Base-by-base conservation (phyloP, 2,797 vertebrate genomes). In the Falco naumanni region DNA sequence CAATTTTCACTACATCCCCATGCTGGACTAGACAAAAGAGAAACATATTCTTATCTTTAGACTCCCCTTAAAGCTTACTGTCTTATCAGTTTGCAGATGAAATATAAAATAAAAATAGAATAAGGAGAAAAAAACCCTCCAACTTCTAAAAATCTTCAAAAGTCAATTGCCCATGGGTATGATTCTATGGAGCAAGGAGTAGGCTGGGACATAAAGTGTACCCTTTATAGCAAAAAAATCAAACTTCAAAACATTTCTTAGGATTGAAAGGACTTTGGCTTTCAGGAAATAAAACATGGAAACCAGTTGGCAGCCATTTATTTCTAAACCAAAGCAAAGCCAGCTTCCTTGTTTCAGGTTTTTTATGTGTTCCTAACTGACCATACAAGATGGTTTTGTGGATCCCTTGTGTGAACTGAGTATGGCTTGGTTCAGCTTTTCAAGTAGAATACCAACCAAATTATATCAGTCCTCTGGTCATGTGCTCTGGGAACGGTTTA, bases 291-390 rank as follows among this genome's bases (percentile, higher is more conserved):
- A 54, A 66, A 84, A 60, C 5, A 51, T 28, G 20, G 87, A 78
- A 71, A 12, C 1, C 2, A 10, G 2, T 18, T 45, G 22, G 1
- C 7, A 74, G 4, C 1, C 9, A 37, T 43, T 61, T 87, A 14
- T 12, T 91, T 84, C 84, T 59, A 78, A 82, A 11, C 66, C 4
- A 59, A 71, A 72, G 7, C 2, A 54, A 47, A 84, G 51, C 7
- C 2, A n/a, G 15, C 31, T 39, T 63, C 15, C 34, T 51, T n/a
- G 9, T 59, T 78, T 64, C 50, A 22, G 5, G 2, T 5, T 8
- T 59, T 84, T 63, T 20, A 15, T 21, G 1, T 15, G 4, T 37
- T 71, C 24, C 3, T 41, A 41, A 31, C 8, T 28, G 37, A 53
- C 21, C 11, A 29, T 9, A 10, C 2, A 53, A 48, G 19, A 64